Evolutionary conservation across 1,140 invertebrate species (phyloP), one percentile per base, ranked within the genome.

Genomic region (Polypedilum pembai): DNA sequence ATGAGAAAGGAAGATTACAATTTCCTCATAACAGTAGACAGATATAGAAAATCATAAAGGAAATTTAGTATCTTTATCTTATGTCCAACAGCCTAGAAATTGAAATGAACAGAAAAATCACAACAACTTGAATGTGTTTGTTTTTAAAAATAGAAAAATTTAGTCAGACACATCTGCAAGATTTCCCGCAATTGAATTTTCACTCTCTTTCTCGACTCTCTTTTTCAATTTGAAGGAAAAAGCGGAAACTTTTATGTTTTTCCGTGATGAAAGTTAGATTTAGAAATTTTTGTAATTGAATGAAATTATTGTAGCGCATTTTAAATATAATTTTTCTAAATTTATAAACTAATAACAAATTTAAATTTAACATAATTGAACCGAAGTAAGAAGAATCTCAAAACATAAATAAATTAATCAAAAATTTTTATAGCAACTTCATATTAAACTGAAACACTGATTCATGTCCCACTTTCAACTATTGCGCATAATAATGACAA

Each of bases 61-160:
- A 56, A 56, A 15, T n/a, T n/a, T n/a, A n/a, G n/a, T n/a, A n/a
- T n/a, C 45, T 12, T 12, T 15, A 3, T 12, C 45, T 15, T 12
- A 5, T 56, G 45, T 33, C 8, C 3, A 56, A 8, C 0, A n/a
- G 45, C 45, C 45, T 12, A 56, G 12, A 15, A 56, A 56, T 56
- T 45, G 41, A 45, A 45, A 45, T 45, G 15, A 45, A 45, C 41
- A 45, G 8, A 56, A 12, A 56, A 56, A 56, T n/a, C 4, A 56
- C 45, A 56, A 56, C n/a, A 56, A 33, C 5, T 3, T 33, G 24
- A 56, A 56, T 56, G 12, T 56, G 24, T 33, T 1, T 33, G 24
- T 33, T 56, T 12, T 56, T 56, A 56, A 15, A 56, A 56, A 56
- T 56, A 56, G 45, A 56, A 56, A 56, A 56, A 56, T n/a, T 56